Percentiles rank a stretch among this genome's conserved stretches.
phyloP scores from a whole-genome alignment of 2,888 invertebrate genomes.

The Cerastoderma edule region DNA sequence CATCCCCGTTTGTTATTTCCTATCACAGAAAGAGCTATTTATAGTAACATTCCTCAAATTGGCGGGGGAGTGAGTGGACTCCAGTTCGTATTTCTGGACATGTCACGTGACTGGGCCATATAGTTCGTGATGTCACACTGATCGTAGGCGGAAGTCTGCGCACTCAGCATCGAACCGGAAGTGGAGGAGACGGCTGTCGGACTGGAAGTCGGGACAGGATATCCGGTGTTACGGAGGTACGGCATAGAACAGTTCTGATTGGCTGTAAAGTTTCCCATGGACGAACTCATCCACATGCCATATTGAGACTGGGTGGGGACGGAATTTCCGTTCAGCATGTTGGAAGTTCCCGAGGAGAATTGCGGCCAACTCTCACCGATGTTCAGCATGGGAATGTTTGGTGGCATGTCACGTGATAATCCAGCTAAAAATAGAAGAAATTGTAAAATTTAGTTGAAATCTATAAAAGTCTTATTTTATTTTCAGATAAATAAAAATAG shows the following conservation, averaged over 20 bases:
- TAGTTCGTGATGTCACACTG: slow-evolving; percentile 73
- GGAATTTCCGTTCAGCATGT: slow-evolving; percentile 68
- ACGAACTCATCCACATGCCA: slow-evolving; percentile 77
- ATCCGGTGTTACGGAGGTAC: slow-evolving; percentile 73
- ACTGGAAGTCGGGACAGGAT: slow-evolving; percentile 70
- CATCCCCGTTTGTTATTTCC: slow-evolving; percentile 6
- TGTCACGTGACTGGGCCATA: slow-evolving; percentile 62
- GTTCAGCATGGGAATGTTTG: slow-evolving; percentile 76
- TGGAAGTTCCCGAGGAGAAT: slow-evolving; percentile 67
- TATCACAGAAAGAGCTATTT: slow-evolving; percentile 40
- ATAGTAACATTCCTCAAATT: slow-evolving; percentile 64
- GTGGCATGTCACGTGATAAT: slow-evolving; percentile 72
- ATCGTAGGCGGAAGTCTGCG: slow-evolving; percentile 65
- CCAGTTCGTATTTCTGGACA: slow-evolving; percentile 71
- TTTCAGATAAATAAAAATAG: too few relatives aligned
- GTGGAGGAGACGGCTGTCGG: slow-evolving; percentile 63
- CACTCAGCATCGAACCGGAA: slow-evolving; percentile 56
- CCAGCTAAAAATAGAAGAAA: slow-evolving; percentile 62
- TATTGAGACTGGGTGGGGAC: slow-evolving; percentile 70
- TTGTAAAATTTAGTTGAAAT: too few relatives aligned
- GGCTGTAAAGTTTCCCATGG: slow-evolving; percentile 75
- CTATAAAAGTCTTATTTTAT: too few relatives aligned
- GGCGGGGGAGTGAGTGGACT: slow-evolving; percentile 77
- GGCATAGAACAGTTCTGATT: slow-evolving; percentile 81
- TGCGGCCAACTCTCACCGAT: slow-evolving; percentile 78